Conservation (phyloP, 1,140 invertebrate genomes). For the Arctopsyche grandis region DNA sequence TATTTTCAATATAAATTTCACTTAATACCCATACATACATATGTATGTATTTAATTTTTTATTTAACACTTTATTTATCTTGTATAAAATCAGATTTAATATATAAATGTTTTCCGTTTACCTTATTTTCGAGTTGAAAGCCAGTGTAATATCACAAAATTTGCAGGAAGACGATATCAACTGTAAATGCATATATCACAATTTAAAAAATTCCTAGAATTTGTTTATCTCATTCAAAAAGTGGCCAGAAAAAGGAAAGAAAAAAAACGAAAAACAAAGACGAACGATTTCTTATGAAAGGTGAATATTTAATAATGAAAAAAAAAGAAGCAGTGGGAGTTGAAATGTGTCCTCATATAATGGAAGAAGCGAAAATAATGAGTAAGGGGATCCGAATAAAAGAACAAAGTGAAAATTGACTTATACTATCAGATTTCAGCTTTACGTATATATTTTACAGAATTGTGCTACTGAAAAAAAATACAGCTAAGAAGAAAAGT, state of each 20-base stretch:
- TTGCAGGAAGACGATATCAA: no score
- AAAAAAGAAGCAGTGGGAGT: neutral
- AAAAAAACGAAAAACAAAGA: neutral
- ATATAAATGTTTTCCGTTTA: no score
- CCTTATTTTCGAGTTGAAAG: no score
- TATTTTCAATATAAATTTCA: no score
- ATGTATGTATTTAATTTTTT: no score
- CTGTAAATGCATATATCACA: no score
- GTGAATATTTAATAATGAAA: constrained; percentile 18
- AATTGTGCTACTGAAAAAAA: no score
- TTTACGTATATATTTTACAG: no score
- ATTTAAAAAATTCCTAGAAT: neutral
- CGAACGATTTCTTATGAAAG: neutral
- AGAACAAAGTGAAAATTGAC: constrained; percentile 24
- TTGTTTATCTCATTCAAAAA: neutral
- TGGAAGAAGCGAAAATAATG: constrained; percentile 12
- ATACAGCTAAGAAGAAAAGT: neutral
- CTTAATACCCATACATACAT: no score
- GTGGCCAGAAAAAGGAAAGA: neutral
- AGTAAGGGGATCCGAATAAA: constrained; percentile 12
- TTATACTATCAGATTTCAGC: constrained; percentile 17
- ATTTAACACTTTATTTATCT: no score
- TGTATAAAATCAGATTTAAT: no score
- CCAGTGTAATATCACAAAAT: no score
- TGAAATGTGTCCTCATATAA: constrained; percentile 8